These are phyloP conservation scores for Stenichneumon culpator DNA, from an alignment of 2,888 invertebrate species.

Conservation along the genomic window DNA sequence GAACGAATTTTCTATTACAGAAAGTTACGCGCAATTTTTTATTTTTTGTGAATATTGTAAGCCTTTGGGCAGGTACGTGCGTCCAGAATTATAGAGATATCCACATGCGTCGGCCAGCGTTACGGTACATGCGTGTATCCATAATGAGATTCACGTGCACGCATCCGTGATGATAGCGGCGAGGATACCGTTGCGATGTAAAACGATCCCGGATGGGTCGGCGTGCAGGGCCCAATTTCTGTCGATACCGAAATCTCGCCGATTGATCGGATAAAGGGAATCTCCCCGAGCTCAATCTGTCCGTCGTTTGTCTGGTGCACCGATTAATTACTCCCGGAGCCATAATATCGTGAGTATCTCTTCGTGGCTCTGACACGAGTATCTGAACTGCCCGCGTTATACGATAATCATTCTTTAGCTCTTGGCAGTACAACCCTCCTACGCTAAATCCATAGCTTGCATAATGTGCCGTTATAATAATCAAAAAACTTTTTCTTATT, in stretches of 20 bases:
- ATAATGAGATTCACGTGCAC: slow-evolving; percentile 33
- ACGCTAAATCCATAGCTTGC: background rate
- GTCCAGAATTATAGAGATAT: background rate
- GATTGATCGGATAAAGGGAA: slow-evolving; percentile 43
- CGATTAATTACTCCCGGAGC: slow-evolving; percentile 21
- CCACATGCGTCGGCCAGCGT: background rate
- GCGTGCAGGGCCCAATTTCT: slow-evolving; percentile 27
- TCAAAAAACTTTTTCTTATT: background rate
- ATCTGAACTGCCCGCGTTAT: background rate
- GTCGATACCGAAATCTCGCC: slow-evolving; percentile 47
- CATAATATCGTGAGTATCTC: slow-evolving; percentile 3
- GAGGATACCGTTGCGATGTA: slow-evolving; percentile 34
- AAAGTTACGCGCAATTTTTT: background rate
- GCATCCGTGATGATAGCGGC: slow-evolving; percentile 17
- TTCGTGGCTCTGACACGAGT: background rate
- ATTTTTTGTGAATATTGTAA: background rate
- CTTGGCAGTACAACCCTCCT: background rate
- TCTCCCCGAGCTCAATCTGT: background rate
- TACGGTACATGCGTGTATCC: slow-evolving; percentile 32
- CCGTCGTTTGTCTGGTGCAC: slow-evolving; percentile 10
- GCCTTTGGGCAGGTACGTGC: background rate
- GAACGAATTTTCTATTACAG: background rate
- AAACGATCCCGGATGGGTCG: slow-evolving; percentile 40
- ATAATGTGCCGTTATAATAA: background rate
- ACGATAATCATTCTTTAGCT: background rate